These are phyloP conservation scores for Subacronicta megacephala DNA, from an alignment of 2,888 invertebrate species.

Conservation along the genomic window DNA sequence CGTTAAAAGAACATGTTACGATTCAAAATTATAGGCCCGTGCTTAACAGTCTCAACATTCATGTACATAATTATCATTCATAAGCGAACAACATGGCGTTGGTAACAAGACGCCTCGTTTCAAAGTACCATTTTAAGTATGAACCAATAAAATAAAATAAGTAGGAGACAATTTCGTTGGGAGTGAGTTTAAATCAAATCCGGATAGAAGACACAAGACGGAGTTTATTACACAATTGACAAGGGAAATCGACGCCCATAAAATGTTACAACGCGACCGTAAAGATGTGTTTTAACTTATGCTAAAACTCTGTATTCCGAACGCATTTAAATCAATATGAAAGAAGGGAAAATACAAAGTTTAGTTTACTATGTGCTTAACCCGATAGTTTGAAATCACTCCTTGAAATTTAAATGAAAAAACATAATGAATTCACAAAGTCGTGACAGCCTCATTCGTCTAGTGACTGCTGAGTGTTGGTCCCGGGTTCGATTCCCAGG, in stretches of 20 bases:
- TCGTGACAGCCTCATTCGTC: too few relatives aligned
- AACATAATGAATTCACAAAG: constrained; percentile 17
- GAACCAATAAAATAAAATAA: constrained; percentile 70
- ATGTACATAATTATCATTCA: constrained; percentile 47
- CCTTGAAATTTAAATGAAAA: constrained; percentile 14
- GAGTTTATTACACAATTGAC: constrained; percentile 76
- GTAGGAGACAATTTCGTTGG: constrained; percentile 65
- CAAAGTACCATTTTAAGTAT: constrained; percentile 53
- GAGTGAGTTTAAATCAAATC: constrained; percentile 69
- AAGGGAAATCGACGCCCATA: constrained; percentile 71
- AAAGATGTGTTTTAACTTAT: constrained; percentile 48
- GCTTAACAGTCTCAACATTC: constrained; percentile 31
- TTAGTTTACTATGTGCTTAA: constrained; percentile 31
- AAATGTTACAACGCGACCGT: constrained; percentile 62
- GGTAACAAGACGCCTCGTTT: constrained; percentile 41
- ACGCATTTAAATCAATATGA: constrained; percentile 23
- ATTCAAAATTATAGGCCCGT: constrained; percentile 34
- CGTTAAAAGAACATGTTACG: constrained; percentile 44
- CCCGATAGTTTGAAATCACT: constrained; percentile 28
- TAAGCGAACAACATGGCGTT: constrained; percentile 49
- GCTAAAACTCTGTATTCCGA: constrained; percentile 31
- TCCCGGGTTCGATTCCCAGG: too few relatives aligned
- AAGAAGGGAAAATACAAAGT: constrained; percentile 44
- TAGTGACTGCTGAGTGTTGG: too few relatives aligned
- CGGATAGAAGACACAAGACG: constrained; percentile 61